A percentile compares a stretch with the other conserved stretches of the same genome.
Evolutionary conservation across 2,797 vertebrate genomes (phyloP).

Genomic region (Graptemys geographica): DNA sequence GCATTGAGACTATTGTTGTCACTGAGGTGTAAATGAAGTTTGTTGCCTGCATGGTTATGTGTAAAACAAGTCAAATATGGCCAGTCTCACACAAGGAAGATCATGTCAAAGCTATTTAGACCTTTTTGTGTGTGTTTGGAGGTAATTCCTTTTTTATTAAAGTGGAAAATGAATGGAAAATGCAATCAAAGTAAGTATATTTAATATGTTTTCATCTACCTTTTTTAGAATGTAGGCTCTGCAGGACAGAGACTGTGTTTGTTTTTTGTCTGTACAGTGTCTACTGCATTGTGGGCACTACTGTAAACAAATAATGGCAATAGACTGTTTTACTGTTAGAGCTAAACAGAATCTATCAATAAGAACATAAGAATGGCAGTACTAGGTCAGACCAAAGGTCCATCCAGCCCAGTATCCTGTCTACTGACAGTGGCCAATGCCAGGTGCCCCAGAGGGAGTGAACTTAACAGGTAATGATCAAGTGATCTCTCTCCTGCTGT

Average conservation of each 20-base stretch:
- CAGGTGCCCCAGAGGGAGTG: no score
- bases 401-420: no score
- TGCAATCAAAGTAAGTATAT: not conserved
- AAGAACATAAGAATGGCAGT: no score
- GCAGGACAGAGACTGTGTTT: no score
- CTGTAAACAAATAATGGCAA: slow-evolving; percentile 34
- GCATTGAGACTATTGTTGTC: not conserved
- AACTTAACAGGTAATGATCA: no score
- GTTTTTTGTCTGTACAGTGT: not conserved
- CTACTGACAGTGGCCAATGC: no score
- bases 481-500: no score
- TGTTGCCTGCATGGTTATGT: not conserved
- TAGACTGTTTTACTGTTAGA: not conserved
- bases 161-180: slow-evolving; percentile 1
- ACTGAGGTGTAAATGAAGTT: not conserved
- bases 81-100: not conserved
- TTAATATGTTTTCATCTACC: not conserved
- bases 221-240: not conserved
- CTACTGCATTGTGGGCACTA: not conserved
- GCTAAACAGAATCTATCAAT: slow-evolving; percentile 5
- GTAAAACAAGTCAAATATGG: not conserved
- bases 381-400: no score
- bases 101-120: not conserved
- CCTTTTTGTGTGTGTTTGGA: not conserved
- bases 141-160: slow-evolving; percentile 7